phyloP scores from a whole-genome alignment of 1,140 invertebrate genomes.

The Zaprionus camerounensis region DNA sequence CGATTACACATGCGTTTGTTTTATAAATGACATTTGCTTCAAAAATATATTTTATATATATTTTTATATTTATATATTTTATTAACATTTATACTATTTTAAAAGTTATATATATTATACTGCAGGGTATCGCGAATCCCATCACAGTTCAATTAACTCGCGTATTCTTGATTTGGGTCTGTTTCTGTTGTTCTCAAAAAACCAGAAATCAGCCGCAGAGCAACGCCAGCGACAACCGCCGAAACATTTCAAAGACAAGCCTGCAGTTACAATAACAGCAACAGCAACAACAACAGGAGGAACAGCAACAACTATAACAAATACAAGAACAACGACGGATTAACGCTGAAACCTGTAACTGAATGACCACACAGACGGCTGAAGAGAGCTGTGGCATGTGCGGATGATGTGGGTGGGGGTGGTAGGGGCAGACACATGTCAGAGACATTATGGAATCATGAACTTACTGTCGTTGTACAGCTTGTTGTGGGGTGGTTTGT shows the following conservation, averaged over 20 bases:
- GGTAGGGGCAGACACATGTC: slow-evolving; percentile 57
- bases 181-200: slow-evolving; percentile 47
- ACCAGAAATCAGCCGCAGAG: slow-evolving; percentile 58
- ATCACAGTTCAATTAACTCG: neutral
- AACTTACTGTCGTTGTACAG: slow-evolving; percentile 53
- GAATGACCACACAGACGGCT: slow-evolving; percentile 58
- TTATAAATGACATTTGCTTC: neutral
- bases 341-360: slow-evolving; percentile 74
- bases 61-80: no score
- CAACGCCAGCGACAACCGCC: slow-evolving; percentile 47
- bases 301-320: slow-evolving; percentile 37
- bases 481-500: slow-evolving; percentile 12
- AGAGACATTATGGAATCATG: slow-evolving; percentile 80
- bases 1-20: neutral
- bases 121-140: neutral
- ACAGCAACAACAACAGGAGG: slow-evolving; percentile 31
- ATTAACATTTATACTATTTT: no score
- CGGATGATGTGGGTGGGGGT: neutral
- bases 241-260: slow-evolving; percentile 77
- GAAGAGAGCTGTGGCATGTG: neutral
- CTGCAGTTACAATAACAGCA: slow-evolving; percentile 53
- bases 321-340: slow-evolving; percentile 59
- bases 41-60: no score
- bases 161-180: neutral
- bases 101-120: neutral